These are phyloP conservation scores for Grus americana DNA, from an alignment of 2,113 vertebrate species.

Conservation along the genomic window DNA sequence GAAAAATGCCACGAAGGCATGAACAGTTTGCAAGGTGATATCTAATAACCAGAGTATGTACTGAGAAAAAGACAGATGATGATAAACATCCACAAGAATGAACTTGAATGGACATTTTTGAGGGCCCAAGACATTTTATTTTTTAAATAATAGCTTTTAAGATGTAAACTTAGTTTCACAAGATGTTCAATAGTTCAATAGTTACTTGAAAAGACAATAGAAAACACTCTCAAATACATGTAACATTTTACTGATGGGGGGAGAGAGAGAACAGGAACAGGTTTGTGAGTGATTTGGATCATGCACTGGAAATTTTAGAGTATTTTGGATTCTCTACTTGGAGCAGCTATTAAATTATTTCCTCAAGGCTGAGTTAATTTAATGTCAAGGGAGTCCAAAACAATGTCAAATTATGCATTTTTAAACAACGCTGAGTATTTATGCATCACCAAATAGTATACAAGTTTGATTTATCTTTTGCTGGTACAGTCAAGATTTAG, in stretches of 20 bases:
- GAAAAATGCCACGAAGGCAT: background rate
- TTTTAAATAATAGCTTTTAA: background rate
- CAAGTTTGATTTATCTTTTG: background rate
- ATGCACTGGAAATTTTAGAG: background rate
- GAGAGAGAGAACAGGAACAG: background rate
- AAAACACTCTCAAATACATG: background rate
- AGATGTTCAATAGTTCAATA: background rate
- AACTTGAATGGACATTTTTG: background rate
- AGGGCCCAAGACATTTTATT: background rate
- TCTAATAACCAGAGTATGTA: background rate
- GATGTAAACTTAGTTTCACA: background rate
- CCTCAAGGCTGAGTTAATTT: constrained; percentile 10
- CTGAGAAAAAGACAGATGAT: background rate
- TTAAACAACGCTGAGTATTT: constrained; percentile 33
- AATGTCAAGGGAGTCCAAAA: background rate
- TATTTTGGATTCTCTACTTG: background rate
- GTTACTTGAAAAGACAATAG: background rate
- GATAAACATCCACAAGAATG: background rate
- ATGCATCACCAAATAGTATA: constrained; percentile 11
- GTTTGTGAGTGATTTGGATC: background rate
- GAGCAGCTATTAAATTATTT: constrained; percentile 12
- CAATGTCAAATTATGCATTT: constrained; percentile 28
- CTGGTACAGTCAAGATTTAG: background rate
- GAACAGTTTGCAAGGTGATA: background rate
- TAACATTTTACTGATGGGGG: background rate